Base-by-base conservation (phyloP, 1,140 invertebrate species). In the Brachionus rotundiformis region DNA sequence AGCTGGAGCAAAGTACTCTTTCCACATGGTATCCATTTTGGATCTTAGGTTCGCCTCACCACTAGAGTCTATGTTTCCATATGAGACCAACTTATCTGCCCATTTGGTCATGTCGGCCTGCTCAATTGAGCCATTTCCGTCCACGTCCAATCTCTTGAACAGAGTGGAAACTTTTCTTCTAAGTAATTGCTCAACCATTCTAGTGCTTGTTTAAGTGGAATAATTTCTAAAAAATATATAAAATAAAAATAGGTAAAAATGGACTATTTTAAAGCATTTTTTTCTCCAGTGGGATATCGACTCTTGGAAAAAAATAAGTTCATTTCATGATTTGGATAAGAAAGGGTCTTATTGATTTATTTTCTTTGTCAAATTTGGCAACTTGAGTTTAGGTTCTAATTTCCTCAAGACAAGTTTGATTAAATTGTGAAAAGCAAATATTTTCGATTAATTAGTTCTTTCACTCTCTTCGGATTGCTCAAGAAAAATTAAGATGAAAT, bases 1-100 rank as follows among this genome's bases (percentile, higher is more conserved):
- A 33, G 76, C 76, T 1, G 44, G 44, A n/a, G 25, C 76, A 25
- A 79, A 79, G 76, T 79, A 79, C 23, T 54, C 76, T 7, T 36
- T 54, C 76, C 76, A 79, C 23, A 79, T 16, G 31, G 47, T 39
- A 1, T 19, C 31, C 76, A 79, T 79, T 59, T 39, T 36, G 16
- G 7, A 13, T 33, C 31, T 68, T 16, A 68, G n/a, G n/a, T 16
- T 33, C 4, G 27, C 63, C 13, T 31, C n/a, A 2, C 63, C 29
- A 19, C 13, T 29, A 33, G 2, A 6, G 19, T 33, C 63, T 33
- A 68, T 68, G 16, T 79, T 79, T 10, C 76, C 76, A 11, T 54
- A 54, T 27, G 76, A 54, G 4, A 79, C 16, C 2, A 79, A 25
- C 19, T 29, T 79, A 7, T 79, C 19, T 1, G 44, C 76, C 76